phyloP scores from a whole-genome alignment of 2,113 vertebrate species.

The Monopterus albus region DNA sequence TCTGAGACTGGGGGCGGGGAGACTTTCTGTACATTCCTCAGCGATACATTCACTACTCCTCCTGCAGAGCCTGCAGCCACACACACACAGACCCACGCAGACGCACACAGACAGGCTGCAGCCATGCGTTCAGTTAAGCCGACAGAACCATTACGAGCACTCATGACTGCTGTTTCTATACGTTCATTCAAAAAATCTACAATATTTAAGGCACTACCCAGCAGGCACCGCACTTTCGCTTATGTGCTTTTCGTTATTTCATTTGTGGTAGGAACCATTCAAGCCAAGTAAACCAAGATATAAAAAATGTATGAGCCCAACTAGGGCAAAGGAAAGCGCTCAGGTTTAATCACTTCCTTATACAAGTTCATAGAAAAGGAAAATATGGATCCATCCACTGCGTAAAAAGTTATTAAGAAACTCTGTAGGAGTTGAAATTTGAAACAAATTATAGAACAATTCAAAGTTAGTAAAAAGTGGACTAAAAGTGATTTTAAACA shows the following conservation, averaged over 20 bases:
- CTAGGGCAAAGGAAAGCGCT: not conserved
- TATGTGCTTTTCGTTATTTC: constrained; percentile 28
- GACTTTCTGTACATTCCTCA: constrained; percentile 79
- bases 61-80: constrained; percentile 41
- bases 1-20: constrained; percentile 67
- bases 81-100: not conserved
- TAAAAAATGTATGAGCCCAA: constrained; percentile 44
- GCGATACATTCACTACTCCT: constrained; percentile 73
- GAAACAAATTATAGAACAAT: constrained; percentile 27
- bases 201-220: not conserved
- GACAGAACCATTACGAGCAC: constrained; percentile 32
- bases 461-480: not conserved
- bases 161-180: constrained; percentile 49
- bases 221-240: not conserved
- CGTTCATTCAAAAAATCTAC: not conserved
- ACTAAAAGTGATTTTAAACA: not conserved
- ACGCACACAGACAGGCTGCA: constrained; percentile 20
- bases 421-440: not conserved
- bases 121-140: constrained; percentile 68
- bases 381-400: not conserved
- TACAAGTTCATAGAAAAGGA: not conserved
- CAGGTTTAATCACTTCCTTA: not conserved
- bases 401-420: not conserved
- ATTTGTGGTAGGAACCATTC: not conserved
- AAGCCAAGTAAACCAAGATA: not conserved